Conservation (phyloP, 53 echinoderm and acorn worm genomes). For the Arbacia lixula region DNA sequence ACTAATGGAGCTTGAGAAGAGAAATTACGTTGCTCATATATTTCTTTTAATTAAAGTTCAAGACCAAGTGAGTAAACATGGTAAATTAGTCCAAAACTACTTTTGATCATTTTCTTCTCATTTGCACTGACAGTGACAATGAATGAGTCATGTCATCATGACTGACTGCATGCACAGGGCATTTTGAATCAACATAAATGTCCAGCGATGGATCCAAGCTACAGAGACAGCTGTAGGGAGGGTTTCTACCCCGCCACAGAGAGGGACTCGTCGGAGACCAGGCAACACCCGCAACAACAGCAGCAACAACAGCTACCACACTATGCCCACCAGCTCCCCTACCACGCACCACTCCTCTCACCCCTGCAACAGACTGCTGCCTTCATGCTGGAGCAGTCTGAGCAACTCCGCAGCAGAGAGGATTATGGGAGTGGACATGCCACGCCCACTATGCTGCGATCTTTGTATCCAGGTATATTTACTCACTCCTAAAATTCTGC, state of each 20-base stretch:
- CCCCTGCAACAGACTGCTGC: slow-evolving; percentile 3
- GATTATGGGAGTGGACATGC: not conserved
- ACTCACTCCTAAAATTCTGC: not conserved
- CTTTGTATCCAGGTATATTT: not conserved
- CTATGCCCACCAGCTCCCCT: slow-evolving; percentile 20
- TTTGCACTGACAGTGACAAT: too few species aligned
- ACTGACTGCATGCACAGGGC: too few species aligned
- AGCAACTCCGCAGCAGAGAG: not conserved
- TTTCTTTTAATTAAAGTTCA: too few species aligned
- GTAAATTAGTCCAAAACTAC: too few species aligned
- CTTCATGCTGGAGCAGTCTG: slow-evolving; percentile 14
- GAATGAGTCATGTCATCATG: too few species aligned
- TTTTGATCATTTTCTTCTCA: too few species aligned
- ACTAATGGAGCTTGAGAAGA: too few species aligned
- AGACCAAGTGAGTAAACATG: too few species aligned
- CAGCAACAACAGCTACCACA: slow-evolving; percentile 26
- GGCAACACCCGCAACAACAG: slow-evolving; percentile 5
- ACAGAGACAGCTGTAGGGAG: slow-evolving; percentile 15
- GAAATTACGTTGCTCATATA: too few species aligned
- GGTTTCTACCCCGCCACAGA: not conserved
- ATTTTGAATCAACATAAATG: too few species aligned
- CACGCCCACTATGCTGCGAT: slow-evolving; percentile 13
- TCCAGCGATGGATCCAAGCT: slow-evolving; percentile 5
- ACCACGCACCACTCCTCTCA: not conserved
- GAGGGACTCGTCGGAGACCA: not conserved